Evolutionary conservation across 2,797 vertebrate genomes (phyloP), one percentile per base, ranked within the genome.

Genomic region (Syngnathus acus): DNA sequence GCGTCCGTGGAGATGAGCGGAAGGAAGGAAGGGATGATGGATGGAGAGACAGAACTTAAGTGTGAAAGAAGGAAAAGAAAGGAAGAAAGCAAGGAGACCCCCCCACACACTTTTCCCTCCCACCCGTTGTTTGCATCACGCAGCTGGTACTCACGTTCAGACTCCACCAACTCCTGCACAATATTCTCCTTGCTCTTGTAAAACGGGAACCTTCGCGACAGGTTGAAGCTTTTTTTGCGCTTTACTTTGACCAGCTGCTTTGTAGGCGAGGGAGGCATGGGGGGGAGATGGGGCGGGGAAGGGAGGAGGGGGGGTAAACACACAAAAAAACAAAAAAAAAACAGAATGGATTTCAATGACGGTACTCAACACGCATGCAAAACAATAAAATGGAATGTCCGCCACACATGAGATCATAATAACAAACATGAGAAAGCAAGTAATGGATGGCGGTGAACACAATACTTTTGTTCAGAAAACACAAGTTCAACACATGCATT

Each of bases 141-240:
- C 81, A 79, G 78, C 79, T 75, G 75, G 90, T 98, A 98, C 96
- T 98, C 92, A 98, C 96, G 96, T 95, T 97, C 96, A 86, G 95
- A 90, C 85, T 94, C 93, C 92, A 93, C 90, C 92, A 93, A 90
- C 84, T 98, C 96, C 90, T 96, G 95, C 89, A 94, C 93, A 96
- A 98, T 94, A 93, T 97, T 98, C 94, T 97, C 96, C 95, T 97
- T 98, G 95, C 95, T 98, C 96, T 98, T 99, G 96, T 99, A 99
- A 98, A 99, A 98, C 89, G 96, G 96, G 88, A 99, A 98, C 93
- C 97, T 99, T 94, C 95, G 96, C 75, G 97, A 98, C 88, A 98
- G 95, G 91, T 95, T 97, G 88, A 98, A 98, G 95, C 96, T 98
- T 97, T 98, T 99, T 99, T 98, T 98, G 94, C 94, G 97, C 94